Evolutionary conservation across 2,113 vertebrate species (phyloP).

Genomic region (Vulpes ferrilata): DNA sequence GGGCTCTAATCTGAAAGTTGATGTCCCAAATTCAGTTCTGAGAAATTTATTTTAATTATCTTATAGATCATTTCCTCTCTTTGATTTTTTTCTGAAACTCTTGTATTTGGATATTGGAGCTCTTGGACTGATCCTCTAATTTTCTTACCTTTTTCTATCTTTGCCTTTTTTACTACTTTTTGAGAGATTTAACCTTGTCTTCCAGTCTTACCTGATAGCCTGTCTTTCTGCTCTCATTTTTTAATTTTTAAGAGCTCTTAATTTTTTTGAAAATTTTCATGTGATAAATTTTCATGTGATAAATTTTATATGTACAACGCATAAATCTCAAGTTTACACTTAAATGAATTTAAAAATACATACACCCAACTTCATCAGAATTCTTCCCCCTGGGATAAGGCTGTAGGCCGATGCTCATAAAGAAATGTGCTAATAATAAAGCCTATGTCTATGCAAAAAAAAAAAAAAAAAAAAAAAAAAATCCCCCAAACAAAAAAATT

Average conservation of each 20-base stretch:
- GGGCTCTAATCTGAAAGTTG: constrained; percentile 37
- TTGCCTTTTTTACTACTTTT: constrained; percentile 9
- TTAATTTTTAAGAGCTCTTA: background rate
- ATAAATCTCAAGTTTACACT: background rate
- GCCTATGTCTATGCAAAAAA: background rate
- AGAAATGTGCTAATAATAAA: background rate
- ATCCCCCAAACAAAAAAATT: background rate
- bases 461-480: background rate
- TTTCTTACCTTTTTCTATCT: background rate
- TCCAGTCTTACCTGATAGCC: background rate
- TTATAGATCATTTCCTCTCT: background rate
- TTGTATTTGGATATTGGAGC: background rate
- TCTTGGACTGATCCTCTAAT: background rate
- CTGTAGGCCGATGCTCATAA: background rate
- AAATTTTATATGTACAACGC: background rate
- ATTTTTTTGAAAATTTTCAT: constrained; percentile 42
- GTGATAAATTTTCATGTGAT: background rate
- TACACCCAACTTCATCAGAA: background rate
- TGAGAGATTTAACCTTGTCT: background rate
- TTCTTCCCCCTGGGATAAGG: background rate
- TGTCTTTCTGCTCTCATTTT: background rate
- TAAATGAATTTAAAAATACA: background rate
- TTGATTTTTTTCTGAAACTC: background rate
- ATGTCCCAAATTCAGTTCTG: background rate
- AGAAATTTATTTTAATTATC: background rate